Conservation (phyloP, 2,797 vertebrate genomes). For the Myotis findleyi region DNA sequence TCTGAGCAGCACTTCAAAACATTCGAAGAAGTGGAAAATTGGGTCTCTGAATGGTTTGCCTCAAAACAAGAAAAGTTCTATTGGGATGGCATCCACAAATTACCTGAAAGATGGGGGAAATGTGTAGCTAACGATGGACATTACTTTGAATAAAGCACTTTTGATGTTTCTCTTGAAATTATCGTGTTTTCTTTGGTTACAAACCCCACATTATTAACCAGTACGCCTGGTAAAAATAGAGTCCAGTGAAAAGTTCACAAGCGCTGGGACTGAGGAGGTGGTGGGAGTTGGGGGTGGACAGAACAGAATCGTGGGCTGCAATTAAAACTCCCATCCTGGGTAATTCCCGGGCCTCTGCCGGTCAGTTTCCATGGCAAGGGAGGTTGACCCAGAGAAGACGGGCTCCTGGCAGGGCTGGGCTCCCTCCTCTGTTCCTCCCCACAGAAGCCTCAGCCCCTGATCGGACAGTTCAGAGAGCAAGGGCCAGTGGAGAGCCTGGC, state of each 20-base stretch:
- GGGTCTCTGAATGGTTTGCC: too few species aligned
- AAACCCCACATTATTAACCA: too few species aligned
- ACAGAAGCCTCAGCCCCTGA: neutral
- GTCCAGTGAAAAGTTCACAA: neutral
- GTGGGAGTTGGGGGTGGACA: neutral
- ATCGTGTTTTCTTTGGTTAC: too few species aligned
- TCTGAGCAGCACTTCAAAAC: too few species aligned
- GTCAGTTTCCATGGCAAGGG: slow-evolving; percentile 48
- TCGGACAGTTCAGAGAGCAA: neutral
- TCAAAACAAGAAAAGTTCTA: too few species aligned
- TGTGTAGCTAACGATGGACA: too few species aligned
- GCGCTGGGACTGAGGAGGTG: neutral
- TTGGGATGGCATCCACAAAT: too few species aligned
- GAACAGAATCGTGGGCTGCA: neutral
- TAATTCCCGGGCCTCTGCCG: slow-evolving; percentile 24
- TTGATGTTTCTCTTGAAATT: too few species aligned
- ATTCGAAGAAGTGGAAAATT: too few species aligned
- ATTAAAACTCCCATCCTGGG: slow-evolving; percentile 42
- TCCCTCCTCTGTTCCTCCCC: neutral
- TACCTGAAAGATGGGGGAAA: too few species aligned
- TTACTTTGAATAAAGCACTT: too few species aligned
- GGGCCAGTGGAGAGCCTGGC: neutral
- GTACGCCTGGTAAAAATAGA: neutral
- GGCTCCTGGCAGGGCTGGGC: neutral
- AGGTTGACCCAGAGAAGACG: neutral